Conservation (phyloP, 2,888 invertebrate species). For the Chymomyza amoena region DNA sequence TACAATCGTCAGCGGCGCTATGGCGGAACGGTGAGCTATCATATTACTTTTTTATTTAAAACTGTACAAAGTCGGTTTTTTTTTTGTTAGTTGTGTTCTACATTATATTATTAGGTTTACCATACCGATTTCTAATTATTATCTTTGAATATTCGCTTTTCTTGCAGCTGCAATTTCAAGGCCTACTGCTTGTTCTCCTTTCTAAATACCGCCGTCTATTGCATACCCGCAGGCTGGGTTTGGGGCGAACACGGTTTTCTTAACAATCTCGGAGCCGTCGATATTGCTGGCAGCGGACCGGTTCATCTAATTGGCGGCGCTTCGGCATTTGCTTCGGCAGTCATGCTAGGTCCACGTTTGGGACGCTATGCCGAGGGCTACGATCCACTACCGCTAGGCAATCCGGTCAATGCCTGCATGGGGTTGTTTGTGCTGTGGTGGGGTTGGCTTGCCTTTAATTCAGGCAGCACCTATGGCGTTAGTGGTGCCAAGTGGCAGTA, state of each 20-base stretch:
- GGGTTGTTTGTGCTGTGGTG: slow-evolving; percentile 96
- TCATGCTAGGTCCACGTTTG: slow-evolving; percentile 92
- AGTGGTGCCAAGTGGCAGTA: slow-evolving; percentile 93
- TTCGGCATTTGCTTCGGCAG: slow-evolving; percentile 91
- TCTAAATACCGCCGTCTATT: slow-evolving; percentile 92
- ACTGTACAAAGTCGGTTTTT: too few relatives aligned
- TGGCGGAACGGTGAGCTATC: slow-evolving; percentile 89
- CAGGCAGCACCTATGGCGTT: slow-evolving; percentile 91
- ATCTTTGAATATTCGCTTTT: not conserved
- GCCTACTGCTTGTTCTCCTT: slow-evolving; percentile 95
- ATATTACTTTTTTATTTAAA: not conserved
- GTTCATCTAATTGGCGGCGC: slow-evolving; percentile 92
- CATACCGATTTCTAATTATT: not conserved
- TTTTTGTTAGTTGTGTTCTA: too few relatives aligned
- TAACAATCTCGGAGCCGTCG: slow-evolving; percentile 90
- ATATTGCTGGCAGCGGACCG: slow-evolving; percentile 94
- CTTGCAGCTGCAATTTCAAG: slow-evolving; percentile 89
- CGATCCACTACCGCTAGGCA: slow-evolving; percentile 88
- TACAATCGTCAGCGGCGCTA: slow-evolving; percentile 95
- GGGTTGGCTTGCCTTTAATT: slow-evolving; percentile 98
- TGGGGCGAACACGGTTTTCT: slow-evolving; percentile 94
- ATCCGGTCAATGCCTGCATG: slow-evolving; percentile 94
- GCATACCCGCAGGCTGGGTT: slow-evolving; percentile 95
- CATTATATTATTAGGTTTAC: too few relatives aligned
- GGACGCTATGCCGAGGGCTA: slow-evolving; percentile 90